Evolutionary conservation across 2,888 invertebrate genomes (phyloP), one percentile per base, ranked within the genome.

Genomic region (Taphrorychus bicolor): DNA sequence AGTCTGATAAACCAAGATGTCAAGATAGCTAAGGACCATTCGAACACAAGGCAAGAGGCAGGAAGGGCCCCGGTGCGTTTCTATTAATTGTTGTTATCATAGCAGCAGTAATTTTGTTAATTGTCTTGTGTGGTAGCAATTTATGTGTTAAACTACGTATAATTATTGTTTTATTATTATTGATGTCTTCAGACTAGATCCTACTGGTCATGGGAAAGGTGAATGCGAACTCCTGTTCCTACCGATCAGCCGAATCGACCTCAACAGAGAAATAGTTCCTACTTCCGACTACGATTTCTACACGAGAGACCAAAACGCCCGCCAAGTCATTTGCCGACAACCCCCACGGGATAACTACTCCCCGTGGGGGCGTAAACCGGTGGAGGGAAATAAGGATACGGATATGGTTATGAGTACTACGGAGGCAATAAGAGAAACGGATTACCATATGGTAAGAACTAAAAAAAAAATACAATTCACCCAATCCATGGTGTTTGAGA

Each of bases 261-360:
- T 90, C 0, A 82, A 84, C 41, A 82, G 85, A 22, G 89, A 90
- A 75, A 86, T 90, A 71, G 84, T 86, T 0, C 87, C 89, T 5
- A 91, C 91, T 75, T 85, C 86, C 22, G 89, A 91, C 73, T 93
- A 90, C 75, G 93, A 94, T 76, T 93, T 91, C 77, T 94, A 91
- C 77, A 92, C 92, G 74, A 83, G 89, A 24, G 92, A 93, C 82
- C 84, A 91, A 19, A 91, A 91, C 76, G 91, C 90, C 65, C 88
- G 87, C 0, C 63, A 73, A 16, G 69, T 59, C 14, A 76, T 76
- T 54, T 78, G 78, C 61, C 69, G 72, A 41, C 70, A 70, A 59
- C 54, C 64, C 23, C 74, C 73, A 7, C 32, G 56, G 5, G 58
- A 59, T n/a, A 66, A 66, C 45, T 66, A 61, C n/a, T 59, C 11